A percentile compares a stretch with the other conserved stretches of the same genome.
phyloP scores from a whole-genome alignment of 2,113 vertebrate species.

The Syngnathus typhle region DNA sequence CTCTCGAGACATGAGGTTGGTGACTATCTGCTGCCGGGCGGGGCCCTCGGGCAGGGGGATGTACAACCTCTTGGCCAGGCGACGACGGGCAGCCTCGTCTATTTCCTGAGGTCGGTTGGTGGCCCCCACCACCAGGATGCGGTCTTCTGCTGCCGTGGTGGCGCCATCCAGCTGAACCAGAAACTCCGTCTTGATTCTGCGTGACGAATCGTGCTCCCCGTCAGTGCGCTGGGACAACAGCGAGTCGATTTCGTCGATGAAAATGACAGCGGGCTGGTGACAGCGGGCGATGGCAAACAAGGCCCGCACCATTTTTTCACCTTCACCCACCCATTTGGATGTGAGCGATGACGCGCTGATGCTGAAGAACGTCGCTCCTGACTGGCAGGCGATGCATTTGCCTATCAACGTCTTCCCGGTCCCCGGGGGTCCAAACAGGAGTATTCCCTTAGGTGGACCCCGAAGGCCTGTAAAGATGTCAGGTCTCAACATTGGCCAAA shows the following conservation, averaged over 20 bases:
- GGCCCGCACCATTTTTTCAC: slow-evolving; percentile 95
- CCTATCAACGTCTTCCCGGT: slow-evolving; percentile 97
- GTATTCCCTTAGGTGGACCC: slow-evolving; percentile 92
- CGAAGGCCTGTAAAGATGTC: slow-evolving; percentile 93
- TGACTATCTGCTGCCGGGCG: slow-evolving; percentile 83
- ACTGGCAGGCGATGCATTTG: slow-evolving; percentile 94
- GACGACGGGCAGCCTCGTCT: slow-evolving; percentile 88
- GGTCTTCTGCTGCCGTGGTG: slow-evolving; percentile 86
- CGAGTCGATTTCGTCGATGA: slow-evolving; percentile 96
- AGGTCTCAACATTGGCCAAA: slow-evolving; percentile 96
- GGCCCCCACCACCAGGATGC: slow-evolving; percentile 90
- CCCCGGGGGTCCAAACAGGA: slow-evolving; percentile 91
- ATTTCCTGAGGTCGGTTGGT: slow-evolving; percentile 96
- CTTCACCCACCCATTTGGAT: slow-evolving; percentile 97
- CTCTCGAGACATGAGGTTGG: slow-evolving; percentile 79
- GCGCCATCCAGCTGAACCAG: slow-evolving; percentile 94
- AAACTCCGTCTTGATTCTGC: slow-evolving; percentile 96
- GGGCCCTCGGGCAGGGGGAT: slow-evolving; percentile 85
- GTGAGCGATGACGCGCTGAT: slow-evolving; percentile 96
- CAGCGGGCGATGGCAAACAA: slow-evolving; percentile 88
- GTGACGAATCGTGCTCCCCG: slow-evolving; percentile 90
- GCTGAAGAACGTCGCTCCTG: slow-evolving; percentile 94
- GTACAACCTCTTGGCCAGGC: slow-evolving; percentile 87
- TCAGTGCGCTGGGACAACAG: slow-evolving; percentile 89
- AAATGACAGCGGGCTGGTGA: slow-evolving; percentile 94